Evolutionary conservation across 2,888 invertebrate genomes (phyloP), one percentile per base, ranked within the genome.

Genomic region (Callosobruchus maculatus): DNA sequence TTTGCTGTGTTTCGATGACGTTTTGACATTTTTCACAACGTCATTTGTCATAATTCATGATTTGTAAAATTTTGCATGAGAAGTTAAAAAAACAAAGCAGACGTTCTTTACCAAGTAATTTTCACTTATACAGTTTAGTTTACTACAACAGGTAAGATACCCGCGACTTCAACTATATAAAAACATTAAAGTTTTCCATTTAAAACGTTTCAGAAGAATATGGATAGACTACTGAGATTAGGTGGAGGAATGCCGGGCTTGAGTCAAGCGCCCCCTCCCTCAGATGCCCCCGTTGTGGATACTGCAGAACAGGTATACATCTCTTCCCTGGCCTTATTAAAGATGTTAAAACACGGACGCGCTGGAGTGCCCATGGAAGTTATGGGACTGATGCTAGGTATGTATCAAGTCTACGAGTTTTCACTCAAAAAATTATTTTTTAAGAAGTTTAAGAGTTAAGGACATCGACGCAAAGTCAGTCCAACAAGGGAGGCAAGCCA

Each of bases 321-420:
- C 83, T 97, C 97, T 0, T 97, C 97, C 0, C 87, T 99, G 84
- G 99, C 99, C 21, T 90, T 99, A 68, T 88, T 99, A 72, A 99
- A 99, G 90, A 99, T 99, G 99, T 89, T 99, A 80, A 99, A 99
- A 88, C 99, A 99, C 87, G 99, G 99, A 7, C 91, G 99, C 76
- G 99, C 99, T 85, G 99, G 99, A 78, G 99, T 99, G 2, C 98
- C 99, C 4, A 98, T 99, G 98, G 98, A 99, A 90, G 99, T 99
- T 74, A 99, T 99, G 99, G 99, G 99, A 83, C 91, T 99, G 67
- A 95, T 95, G 95, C 88, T 95, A 84, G 95, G 95, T 88, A 88
- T 72, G 72, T 20, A 77, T 49, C 18, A 49, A 5, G 13, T 18
- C 49, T 13, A 13, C 13, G 9, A 18, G 5, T 49, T 49, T 49